Conservation (phyloP, 35 echinoderm and acorn worm species). For the Nesometra sesokonis region DNA sequence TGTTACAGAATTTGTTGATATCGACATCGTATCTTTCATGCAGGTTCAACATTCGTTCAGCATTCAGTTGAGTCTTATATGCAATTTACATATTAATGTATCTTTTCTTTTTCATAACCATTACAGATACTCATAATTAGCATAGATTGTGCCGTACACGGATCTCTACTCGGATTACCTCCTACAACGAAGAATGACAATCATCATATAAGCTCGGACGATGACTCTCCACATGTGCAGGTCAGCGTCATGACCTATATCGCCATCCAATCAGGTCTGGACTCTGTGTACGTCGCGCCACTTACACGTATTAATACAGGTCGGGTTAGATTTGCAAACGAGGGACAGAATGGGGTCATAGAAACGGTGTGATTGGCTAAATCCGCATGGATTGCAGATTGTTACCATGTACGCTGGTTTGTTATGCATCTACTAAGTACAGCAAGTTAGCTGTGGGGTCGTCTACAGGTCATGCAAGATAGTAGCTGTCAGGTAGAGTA, state of each 20-base stretch:
- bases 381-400: neutral
- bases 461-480: neutral
- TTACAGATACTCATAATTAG: neutral
- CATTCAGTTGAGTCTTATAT: too few species aligned
- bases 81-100: too few species aligned
- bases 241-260: neutral
- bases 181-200: neutral
- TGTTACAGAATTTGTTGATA: too few species aligned
- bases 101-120: neutral
- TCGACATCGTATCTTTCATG: too few species aligned
- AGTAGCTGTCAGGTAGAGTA: neutral
- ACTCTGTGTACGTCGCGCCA: neutral
- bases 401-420: neutral
- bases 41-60: too few species aligned
- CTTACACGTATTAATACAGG: neutral
- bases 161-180: neutral
- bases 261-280: neutral
- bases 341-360: neutral
- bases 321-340: neutral
- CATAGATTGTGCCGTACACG: neutral
- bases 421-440: neutral
- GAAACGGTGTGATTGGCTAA: neutral
- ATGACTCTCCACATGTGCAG: neutral
- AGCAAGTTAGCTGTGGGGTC: neutral
- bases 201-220: neutral